Base-by-base conservation (phyloP, 2,113 vertebrate species). In the Tretioscincus oriximinensis region DNA sequence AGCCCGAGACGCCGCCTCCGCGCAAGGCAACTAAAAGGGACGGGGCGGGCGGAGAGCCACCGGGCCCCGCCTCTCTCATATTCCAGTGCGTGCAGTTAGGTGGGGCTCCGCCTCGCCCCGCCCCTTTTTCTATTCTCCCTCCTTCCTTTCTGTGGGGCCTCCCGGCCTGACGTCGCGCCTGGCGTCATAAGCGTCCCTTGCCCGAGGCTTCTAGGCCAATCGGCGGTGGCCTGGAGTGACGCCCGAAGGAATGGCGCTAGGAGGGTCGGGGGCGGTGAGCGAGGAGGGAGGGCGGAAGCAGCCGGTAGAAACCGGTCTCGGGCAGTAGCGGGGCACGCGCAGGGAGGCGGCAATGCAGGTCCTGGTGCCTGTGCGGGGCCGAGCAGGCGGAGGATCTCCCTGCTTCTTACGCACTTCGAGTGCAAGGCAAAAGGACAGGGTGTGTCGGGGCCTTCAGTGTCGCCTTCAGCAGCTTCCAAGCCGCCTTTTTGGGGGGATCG, bases 221-320 rank as follows among this genome's bases (percentile, higher is more conserved):
- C 35, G 66, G 66, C 63, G 54, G 14, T 4, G 35, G 35, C 45
- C 47, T 16, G 51, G 51, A 18, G 54, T 18, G 54, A n/a, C 65
- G 45, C 54, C 73, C 18, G 54, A 18, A 47, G 73, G 65, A 35
- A 29, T n/a, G 45, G 79, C 61, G 63, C 28, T 35, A 63, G 64
- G 66, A 11, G 35, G 54, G 10, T 3, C 26, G 26, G 9, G 26
- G 51, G 60, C 10, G 14, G 1, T 80, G 49, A 18, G 69, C 12
- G 67, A 76, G 26, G 75, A 3, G 71, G 21, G 54, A 1, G 54
- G 88, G 91, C 85, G 84, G 92, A 85, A 47, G 81, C 80, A 73
- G 78, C 92, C 89, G 92, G 94, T 68, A 88, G 12, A 87, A 94
- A 93, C 93, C 91, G 94, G 94, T 91, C 93, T 81, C 91, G 89